Percentiles rank a stretch among this genome's conserved stretches.
Evolutionary conservation across 2,888 invertebrate species (phyloP).

Genomic region (Thecophora atra): DNA sequence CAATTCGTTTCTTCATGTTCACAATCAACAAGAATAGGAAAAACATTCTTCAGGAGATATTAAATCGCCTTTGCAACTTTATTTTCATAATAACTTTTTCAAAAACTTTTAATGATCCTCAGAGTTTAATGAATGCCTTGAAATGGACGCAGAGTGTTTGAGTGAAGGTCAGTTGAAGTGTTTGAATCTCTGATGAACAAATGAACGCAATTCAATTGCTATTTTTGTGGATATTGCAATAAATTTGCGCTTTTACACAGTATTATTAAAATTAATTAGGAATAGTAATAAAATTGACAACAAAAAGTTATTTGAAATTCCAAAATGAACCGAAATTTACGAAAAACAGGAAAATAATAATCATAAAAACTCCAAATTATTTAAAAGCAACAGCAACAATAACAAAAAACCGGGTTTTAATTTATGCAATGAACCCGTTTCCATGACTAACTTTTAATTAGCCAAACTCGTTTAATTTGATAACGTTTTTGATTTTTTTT

Average conservation of each 20-base stretch:
- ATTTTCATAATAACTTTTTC: too few relatives aligned
- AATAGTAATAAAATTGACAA: neutral
- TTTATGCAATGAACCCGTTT: slow-evolving; percentile 63
- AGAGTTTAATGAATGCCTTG: too few relatives aligned
- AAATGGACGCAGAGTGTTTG: too few relatives aligned
- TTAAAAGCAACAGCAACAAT: slow-evolving; percentile 8
- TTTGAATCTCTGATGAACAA: too few relatives aligned
- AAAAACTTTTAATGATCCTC: too few relatives aligned
- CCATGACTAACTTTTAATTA: slow-evolving; percentile 44
- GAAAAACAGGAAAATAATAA: neutral
- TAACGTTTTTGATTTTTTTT: too few relatives aligned
- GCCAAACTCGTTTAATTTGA: slow-evolving; percentile 25
- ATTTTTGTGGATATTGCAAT: neutral
- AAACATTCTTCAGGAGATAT: too few relatives aligned
- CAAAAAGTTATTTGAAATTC: neutral
- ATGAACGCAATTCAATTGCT: too few relatives aligned
- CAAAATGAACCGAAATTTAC: neutral
- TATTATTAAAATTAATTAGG: neutral
- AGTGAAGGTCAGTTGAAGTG: too few relatives aligned
- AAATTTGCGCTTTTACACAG: neutral
- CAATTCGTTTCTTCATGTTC: too few relatives aligned
- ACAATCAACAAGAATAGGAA: too few relatives aligned
- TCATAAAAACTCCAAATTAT: neutral
- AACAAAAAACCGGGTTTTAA: slow-evolving; percentile 46
- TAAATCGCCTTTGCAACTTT: too few relatives aligned